Percentiles rank a stretch among this genome's conserved stretches.
These are phyloP conservation scores for Cataglyphis altisquamis DNA, from an alignment of 2,888 invertebrate species.

Conservation along the genomic window DNA sequence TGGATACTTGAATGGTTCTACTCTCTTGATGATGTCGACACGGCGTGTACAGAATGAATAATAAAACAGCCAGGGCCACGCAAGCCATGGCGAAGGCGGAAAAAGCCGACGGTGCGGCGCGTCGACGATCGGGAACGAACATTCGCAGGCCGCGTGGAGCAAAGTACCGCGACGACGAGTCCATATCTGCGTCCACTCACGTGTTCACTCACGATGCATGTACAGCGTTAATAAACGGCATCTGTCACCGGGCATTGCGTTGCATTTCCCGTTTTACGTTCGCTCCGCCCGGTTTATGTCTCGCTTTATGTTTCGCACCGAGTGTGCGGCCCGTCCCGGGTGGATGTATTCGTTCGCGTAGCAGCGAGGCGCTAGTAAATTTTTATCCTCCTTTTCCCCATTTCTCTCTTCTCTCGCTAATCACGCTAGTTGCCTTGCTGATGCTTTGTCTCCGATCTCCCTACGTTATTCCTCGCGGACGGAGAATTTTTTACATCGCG, in stretches of 20 bases:
- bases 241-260: slow-evolving; percentile 84
- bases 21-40: slow-evolving; percentile 27
- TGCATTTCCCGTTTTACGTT: slow-evolving; percentile 84
- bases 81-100: slow-evolving; percentile 22
- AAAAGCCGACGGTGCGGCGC: not conserved
- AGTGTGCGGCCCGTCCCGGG: slow-evolving; percentile 79
- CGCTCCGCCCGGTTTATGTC: slow-evolving; percentile 82
- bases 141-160: slow-evolving; percentile 55
- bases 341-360: slow-evolving; percentile 76
- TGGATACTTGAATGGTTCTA: slow-evolving; percentile 43
- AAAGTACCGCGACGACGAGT: slow-evolving; percentile 41
- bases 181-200: slow-evolving; percentile 30
- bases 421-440: slow-evolving; percentile 64
- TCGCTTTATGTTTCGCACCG: slow-evolving; percentile 85
- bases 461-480: slow-evolving; percentile 61
- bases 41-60: slow-evolving; percentile 60
- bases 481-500: slow-evolving; percentile 68
- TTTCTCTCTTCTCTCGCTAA: slow-evolving; percentile 58
- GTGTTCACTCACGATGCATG: slow-evolving; percentile 31
- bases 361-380: slow-evolving; percentile 68
- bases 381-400: slow-evolving; percentile 63
- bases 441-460: slow-evolving; percentile 71
- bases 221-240: slow-evolving; percentile 84
- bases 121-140: slow-evolving; percentile 45
- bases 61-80: slow-evolving; percentile 62